Evolutionary conservation across 2,888 invertebrate genomes (phyloP).

Genomic region (Drosophila nigricruria): DNA sequence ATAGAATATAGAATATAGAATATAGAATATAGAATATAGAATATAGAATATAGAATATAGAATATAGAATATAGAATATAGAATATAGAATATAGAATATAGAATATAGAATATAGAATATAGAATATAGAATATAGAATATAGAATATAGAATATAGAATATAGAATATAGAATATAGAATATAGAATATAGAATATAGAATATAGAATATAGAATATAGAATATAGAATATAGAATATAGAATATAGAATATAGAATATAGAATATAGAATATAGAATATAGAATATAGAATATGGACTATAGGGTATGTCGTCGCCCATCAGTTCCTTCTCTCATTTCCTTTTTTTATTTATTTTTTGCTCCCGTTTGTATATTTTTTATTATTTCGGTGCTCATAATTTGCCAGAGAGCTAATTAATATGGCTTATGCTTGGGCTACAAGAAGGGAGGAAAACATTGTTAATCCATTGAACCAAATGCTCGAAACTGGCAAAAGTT

Average conservation of each 20-base stretch:
- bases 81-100: background rate
- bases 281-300: background rate
- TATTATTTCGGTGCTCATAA: constrained; percentile 35
- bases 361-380: constrained; percentile 3
- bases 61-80: background rate
- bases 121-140: background rate
- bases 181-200: constrained; percentile 2
- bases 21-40: background rate
- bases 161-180: constrained; percentile 1
- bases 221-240: constrained; percentile 1
- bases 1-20: background rate
- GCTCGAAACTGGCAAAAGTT: constrained; percentile 23
- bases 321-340: background rate
- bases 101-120: background rate
- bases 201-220: constrained; percentile 1
- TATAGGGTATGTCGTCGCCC: background rate
- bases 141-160: background rate
- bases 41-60: background rate
- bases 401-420: constrained; percentile 55
- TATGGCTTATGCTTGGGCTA: constrained; percentile 41
- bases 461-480: constrained; percentile 35
- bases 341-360: constrained; percentile 10
- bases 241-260: constrained; percentile 1
- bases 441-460: constrained; percentile 7
- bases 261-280: background rate